These are phyloP conservation scores for Clanis bilineata DNA, from an alignment of 2,888 invertebrate species.

Conservation along the genomic window DNA sequence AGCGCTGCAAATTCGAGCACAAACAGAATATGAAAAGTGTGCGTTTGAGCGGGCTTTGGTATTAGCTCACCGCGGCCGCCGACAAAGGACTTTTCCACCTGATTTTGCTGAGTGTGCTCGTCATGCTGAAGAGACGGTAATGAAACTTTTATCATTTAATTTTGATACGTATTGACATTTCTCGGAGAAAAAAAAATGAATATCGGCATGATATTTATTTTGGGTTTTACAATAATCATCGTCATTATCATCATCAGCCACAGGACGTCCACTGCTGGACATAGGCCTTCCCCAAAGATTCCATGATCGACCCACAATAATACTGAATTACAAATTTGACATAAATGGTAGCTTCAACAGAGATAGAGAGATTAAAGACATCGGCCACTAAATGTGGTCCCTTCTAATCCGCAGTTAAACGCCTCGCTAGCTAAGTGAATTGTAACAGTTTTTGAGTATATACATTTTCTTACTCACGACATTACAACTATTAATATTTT, in stretches of 20 bases:
- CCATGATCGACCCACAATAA: no score
- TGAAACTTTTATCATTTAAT: not conserved
- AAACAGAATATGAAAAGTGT: constrained; percentile 71
- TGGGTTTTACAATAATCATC: no score
- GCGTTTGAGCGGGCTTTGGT: constrained; percentile 66
- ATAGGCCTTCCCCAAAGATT: no score
- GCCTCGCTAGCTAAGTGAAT: not conserved
- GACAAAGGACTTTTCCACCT: constrained; percentile 53
- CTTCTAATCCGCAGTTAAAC: not conserved
- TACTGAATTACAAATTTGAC: not conserved
- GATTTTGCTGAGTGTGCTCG: constrained; percentile 67
- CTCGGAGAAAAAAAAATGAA: no score
- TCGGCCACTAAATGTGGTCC: not conserved
- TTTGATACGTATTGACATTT: no score
- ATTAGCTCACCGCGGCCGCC: constrained; percentile 57
- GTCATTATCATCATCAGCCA: no score
- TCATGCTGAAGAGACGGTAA: constrained; percentile 71
- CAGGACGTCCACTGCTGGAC: no score
- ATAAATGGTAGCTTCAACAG: not conserved
- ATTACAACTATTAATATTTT: no score
- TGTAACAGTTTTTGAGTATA: not conserved
- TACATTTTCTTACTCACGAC: no score
- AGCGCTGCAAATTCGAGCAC: constrained; percentile 66
- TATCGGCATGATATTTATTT: no score
- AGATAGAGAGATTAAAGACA: not conserved